phyloP scores from a whole-genome alignment of 2,888 invertebrate genomes.

The Vannuccia rotundouncinata region DNA sequence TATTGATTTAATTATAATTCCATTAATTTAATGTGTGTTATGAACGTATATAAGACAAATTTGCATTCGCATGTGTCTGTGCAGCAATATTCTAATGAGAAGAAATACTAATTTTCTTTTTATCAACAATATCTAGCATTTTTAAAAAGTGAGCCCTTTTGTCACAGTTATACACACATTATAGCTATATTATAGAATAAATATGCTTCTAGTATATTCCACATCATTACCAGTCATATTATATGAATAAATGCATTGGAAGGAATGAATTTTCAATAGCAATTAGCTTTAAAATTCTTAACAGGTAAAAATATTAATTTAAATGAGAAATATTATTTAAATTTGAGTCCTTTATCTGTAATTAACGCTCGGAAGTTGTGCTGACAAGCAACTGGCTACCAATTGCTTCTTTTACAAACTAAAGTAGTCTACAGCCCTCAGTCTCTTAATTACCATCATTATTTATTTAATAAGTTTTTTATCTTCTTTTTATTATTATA shows the following conservation, averaged over 20 bases:
- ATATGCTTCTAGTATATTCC: background rate
- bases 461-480: too few species aligned
- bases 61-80: background rate
- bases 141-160: background rate
- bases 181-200: background rate
- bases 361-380: too few species aligned
- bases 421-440: too few species aligned
- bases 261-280: background rate
- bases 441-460: too few species aligned
- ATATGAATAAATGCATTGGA: background rate
- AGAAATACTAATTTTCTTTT: too few species aligned
- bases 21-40: background rate
- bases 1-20: background rate
- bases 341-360: background rate
- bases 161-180: background rate
- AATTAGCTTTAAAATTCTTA: background rate
- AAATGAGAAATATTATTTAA: background rate
- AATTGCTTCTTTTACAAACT: too few species aligned
- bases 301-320: background rate
- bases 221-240: background rate
- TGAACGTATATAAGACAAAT: background rate
- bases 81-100: background rate
- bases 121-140: background rate
- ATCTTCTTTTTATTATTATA: too few species aligned
- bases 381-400: too few species aligned